Base-by-base conservation (phyloP, 1,140 invertebrate species). In the Aricia agestis region DNA sequence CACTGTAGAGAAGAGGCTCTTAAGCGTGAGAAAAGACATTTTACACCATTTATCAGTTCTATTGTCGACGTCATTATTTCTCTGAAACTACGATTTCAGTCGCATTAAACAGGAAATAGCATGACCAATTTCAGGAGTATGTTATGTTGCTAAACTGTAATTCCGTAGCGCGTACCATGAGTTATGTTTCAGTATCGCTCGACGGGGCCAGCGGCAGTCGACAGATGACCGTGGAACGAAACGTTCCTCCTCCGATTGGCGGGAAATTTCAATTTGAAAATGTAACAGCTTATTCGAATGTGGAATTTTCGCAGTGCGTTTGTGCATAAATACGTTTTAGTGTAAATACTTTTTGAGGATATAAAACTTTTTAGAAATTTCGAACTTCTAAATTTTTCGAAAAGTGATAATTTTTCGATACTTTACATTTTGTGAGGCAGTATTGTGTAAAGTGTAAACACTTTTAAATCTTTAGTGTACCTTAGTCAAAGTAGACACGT, bases 141-240 rank as follows among this genome's bases (percentile, higher is more conserved):
- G 13, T 15, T 1, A 15, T 9, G 13, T 11, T 52, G 45, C 45
- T 52, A 52, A 52, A 13, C 13, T 52, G 3, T 13, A 52, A 52
- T 52, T 52, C 1, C 45, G 45, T 52, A 11, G 45, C 1, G 13
- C 45, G 45, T 52, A 52, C 45, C 11, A 52, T 52, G 45, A 52
- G 36, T 36, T 36, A 36, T 52, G 45, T 52, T 52, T 52, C 45
- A 52, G 45, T 13, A 15, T 11, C 45, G 18, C 18, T 63, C 10
- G 59, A 0, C 59, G 18, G 59, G 59, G 59, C 6, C 18, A 11
- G 59, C 59, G 59, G 18, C 59, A 63, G 59, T 63, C 19, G 59
- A 19, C 18, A 11, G 59, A 63, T 63, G 59, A 63, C 59, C 59
- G 59, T 63, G 59, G 59, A 63, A 11, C 59, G 59, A 18, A 25